A percentile compares a stretch with the other conserved stretches of the same genome.
Evolutionary conservation across 1,140 invertebrate genomes (phyloP).

Genomic region (Halyomorpha halys): DNA sequence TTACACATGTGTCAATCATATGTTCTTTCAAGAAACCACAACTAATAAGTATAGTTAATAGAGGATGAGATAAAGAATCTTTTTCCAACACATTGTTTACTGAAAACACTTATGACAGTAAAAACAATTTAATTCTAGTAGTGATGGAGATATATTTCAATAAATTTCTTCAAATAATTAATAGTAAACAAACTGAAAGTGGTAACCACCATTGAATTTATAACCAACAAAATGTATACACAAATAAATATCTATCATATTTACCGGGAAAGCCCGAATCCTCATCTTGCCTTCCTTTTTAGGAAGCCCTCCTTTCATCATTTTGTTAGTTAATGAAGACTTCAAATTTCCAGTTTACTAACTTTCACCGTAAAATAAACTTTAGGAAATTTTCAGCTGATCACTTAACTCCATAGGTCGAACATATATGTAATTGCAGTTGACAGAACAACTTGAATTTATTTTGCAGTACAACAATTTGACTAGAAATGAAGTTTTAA

Average conservation of each 20-base stretch:
- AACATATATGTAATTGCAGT: background rate
- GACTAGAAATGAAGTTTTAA: constrained; percentile 3
- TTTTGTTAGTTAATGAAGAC: constrained; percentile 3
- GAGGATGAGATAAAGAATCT: no score
- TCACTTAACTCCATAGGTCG: constrained; percentile 2
- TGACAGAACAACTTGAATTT: background rate
- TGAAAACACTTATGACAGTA: no score
- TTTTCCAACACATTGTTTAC: no score
- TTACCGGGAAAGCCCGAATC: constrained; percentile 92
- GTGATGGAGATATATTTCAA: no score
- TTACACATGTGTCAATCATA: no score
- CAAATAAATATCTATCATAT: constrained; percentile 34
- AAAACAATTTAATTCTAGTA: no score
- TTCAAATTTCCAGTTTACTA: constrained; percentile 2
- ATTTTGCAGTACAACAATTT: background rate
- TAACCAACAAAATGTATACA: no score
- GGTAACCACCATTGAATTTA: no score
- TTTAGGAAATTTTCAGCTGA: constrained; percentile 3
- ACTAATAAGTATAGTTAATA: no score
- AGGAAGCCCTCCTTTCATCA: constrained; percentile 60
- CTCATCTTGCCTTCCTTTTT: constrained; percentile 94
- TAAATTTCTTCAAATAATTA: no score
- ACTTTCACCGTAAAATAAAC: background rate
- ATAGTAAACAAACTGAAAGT: no score
- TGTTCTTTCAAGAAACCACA: no score